phyloP scores from a whole-genome alignment of 2,888 invertebrate species.

The Thereva unica region DNA sequence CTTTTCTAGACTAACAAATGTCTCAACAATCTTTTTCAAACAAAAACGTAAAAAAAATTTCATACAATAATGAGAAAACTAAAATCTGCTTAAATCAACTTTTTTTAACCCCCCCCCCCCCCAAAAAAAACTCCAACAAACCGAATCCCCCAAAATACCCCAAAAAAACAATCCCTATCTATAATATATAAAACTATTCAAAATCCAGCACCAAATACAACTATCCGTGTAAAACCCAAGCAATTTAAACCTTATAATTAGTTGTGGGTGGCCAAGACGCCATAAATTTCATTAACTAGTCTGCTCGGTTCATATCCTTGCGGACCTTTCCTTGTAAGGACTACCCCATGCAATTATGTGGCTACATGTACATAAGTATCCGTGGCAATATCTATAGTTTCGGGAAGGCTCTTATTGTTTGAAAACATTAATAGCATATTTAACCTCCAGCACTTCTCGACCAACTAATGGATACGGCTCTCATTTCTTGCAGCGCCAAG shows the following conservation, averaged over 20 bases:
- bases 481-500: slow-evolving; percentile 25
- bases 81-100: too few relatives aligned
- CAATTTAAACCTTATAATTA: slow-evolving; percentile 45
- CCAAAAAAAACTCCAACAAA: too few relatives aligned
- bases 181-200: too few relatives aligned
- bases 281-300: slow-evolving; percentile 44
- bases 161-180: too few relatives aligned
- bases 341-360: slow-evolving; percentile 11
- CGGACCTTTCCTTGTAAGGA: neutral
- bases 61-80: too few relatives aligned
- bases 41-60: too few relatives aligned
- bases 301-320: slow-evolving; percentile 20
- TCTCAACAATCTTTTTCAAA: too few relatives aligned
- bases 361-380: slow-evolving; percentile 13
- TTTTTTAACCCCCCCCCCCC: too few relatives aligned
- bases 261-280: slow-evolving; percentile 45
- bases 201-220: neutral
- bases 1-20: too few relatives aligned
- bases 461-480: slow-evolving; percentile 31
- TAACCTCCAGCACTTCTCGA: slow-evolving; percentile 28
- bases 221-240: slow-evolving; percentile 38
- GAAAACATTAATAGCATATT: slow-evolving; percentile 35
- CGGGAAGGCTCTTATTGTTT: slow-evolving; percentile 21
- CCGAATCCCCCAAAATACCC: too few relatives aligned
- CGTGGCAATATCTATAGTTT: slow-evolving; percentile 5